Conservation (phyloP, 2,888 invertebrate genomes). For the Incurvaria masculella region DNA sequence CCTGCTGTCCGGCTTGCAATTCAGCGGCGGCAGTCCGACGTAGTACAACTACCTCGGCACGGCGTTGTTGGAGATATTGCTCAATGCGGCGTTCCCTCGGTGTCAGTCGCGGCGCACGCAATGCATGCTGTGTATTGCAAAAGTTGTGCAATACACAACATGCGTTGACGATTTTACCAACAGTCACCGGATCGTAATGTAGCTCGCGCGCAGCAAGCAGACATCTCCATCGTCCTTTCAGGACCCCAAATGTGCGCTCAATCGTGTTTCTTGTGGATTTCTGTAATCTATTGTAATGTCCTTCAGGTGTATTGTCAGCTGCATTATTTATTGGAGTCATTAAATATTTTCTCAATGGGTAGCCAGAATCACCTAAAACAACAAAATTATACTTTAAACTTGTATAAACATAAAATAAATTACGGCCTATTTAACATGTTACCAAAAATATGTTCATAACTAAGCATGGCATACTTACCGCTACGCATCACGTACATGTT, state of each 20-base stretch:
- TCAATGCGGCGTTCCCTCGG: too few relatives aligned
- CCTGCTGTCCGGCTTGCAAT: too few relatives aligned
- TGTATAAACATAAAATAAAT: too few relatives aligned
- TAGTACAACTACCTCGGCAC: too few relatives aligned
- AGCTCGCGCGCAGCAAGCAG: not conserved
- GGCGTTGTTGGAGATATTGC: too few relatives aligned
- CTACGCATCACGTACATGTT: too few relatives aligned
- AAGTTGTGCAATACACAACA: slow-evolving; percentile 19
- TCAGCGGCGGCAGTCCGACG: too few relatives aligned
- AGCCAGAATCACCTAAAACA: slow-evolving; percentile 11
- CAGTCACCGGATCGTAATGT: slow-evolving; percentile 2
- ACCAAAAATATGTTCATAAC: too few relatives aligned
- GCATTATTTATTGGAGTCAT: slow-evolving; percentile 8
- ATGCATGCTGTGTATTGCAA: not conserved
- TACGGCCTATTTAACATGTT: too few relatives aligned
- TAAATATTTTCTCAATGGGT: slow-evolving; percentile 7
- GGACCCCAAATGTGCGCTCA: not conserved
- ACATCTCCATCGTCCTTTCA: not conserved
- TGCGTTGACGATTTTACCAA: slow-evolving; percentile 16
- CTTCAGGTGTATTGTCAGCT: not conserved
- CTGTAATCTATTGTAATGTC: not conserved
- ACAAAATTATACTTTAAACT: slow-evolving; percentile 9
- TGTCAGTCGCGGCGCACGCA: too few relatives aligned
- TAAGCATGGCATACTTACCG: too few relatives aligned
- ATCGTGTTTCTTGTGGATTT: not conserved